phyloP scores from a whole-genome alignment of 2,797 vertebrate species.

The Enteromius paludinosus region DNA sequence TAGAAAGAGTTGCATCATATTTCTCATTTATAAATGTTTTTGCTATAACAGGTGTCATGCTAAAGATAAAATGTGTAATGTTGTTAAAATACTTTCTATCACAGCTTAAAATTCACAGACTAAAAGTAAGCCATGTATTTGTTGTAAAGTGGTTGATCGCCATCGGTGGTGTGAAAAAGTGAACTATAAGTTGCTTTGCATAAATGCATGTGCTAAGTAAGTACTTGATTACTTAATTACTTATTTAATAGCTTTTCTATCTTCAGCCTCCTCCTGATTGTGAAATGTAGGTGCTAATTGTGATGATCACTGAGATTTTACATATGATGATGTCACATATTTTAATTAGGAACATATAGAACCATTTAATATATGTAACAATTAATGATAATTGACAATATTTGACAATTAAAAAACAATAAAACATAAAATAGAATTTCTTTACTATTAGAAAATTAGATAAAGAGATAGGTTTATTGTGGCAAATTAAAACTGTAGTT shows the following conservation, averaged over 20 bases:
- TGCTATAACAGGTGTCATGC: not conserved
- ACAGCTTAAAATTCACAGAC: not conserved
- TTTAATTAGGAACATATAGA: not conserved
- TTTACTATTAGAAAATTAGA: not conserved
- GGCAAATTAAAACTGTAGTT: not conserved
- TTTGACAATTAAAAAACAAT: not conserved
- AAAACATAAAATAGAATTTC: too few species aligned
- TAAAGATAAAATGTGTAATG: not conserved
- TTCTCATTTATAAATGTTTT: not conserved
- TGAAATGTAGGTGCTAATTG: not conserved
- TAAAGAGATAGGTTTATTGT: not conserved
- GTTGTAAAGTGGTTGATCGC: not conserved
- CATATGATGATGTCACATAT: not conserved
- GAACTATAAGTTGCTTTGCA: not conserved
- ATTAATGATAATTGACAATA: not conserved
- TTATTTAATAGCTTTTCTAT: not conserved
- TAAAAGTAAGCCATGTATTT: not conserved
- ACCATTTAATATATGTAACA: not conserved
- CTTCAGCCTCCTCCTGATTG: not conserved
- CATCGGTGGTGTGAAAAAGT: not conserved
- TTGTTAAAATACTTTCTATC: not conserved
- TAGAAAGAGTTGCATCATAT: not conserved
- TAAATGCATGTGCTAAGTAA: not conserved
- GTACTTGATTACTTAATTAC: not conserved
- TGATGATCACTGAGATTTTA: not conserved